phyloP scores from a whole-genome alignment of 2,113 vertebrate species.

The Ctenomys sociabilis region DNA sequence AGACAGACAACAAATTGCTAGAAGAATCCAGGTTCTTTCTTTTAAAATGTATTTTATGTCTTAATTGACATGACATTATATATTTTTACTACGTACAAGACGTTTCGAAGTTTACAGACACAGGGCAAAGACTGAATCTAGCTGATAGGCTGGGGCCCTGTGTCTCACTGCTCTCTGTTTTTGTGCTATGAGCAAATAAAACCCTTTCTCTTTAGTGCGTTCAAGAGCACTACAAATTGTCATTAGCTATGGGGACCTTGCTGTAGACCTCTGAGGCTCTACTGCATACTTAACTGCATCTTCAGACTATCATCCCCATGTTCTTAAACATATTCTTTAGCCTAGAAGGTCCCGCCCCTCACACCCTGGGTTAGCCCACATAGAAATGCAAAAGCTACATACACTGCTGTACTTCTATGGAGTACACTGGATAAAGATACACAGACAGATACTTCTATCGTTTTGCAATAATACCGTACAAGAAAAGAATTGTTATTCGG shows the following conservation, averaged over 20 bases:
- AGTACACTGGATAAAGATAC: background rate
- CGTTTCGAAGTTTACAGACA: background rate
- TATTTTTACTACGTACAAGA: background rate
- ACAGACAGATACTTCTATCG: background rate
- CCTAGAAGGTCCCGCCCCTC: background rate
- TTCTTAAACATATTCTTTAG: background rate
- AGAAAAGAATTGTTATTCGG: background rate
- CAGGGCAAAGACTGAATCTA: background rate
- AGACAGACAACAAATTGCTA: background rate
- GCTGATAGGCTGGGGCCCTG: background rate
- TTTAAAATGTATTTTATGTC: background rate
- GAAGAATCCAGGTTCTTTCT: background rate
- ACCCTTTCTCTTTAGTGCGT: background rate
- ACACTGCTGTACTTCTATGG: background rate
- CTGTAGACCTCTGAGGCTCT: background rate
- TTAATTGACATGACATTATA: background rate
- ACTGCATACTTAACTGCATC: background rate
- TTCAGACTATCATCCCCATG: background rate
- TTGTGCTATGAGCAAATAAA: background rate
- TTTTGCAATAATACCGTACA: background rate
- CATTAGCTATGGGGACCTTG: background rate
- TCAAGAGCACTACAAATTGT: background rate
- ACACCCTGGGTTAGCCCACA: background rate
- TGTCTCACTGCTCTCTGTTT: background rate
- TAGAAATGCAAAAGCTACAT: background rate